phyloP scores from a whole-genome alignment of 2,888 invertebrate species.

The Thyatira batis region DNA sequence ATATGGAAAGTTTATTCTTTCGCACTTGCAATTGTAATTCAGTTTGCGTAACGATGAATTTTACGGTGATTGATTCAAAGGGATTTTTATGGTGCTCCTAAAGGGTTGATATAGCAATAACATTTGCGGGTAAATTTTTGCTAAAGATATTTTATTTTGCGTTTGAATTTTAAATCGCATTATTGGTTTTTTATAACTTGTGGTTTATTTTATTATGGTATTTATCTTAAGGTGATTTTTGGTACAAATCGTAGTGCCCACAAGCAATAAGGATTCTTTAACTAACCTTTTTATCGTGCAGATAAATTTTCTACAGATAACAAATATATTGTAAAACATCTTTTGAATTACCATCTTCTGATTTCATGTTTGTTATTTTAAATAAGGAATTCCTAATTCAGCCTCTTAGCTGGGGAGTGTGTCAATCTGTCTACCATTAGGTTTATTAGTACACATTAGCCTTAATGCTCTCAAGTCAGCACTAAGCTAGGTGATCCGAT shows the following conservation, averaged over 20 bases:
- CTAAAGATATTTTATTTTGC: background rate
- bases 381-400: no score
- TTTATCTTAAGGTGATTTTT: no score
- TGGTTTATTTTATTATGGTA: no score
- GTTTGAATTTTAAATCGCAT: background rate
- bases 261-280: no score
- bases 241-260: no score
- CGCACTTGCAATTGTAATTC: background rate
- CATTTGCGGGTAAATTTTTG: background rate
- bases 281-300: no score
- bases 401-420: background rate
- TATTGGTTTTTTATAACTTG: no score
- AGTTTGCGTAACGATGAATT: background rate
- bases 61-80: background rate
- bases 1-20: conserved; percentile 2
- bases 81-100: background rate
- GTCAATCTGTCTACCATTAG: background rate
- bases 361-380: no score
- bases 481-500: background rate
- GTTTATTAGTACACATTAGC: background rate
- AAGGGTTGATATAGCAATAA: background rate
- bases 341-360: no score
- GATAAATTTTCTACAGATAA: no score
- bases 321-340: no score
- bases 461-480: background rate